Percentiles rank a stretch among this genome's conserved stretches.
phyloP scores from a whole-genome alignment of 2,797 vertebrate species.

The Apogon talboti region DNA sequence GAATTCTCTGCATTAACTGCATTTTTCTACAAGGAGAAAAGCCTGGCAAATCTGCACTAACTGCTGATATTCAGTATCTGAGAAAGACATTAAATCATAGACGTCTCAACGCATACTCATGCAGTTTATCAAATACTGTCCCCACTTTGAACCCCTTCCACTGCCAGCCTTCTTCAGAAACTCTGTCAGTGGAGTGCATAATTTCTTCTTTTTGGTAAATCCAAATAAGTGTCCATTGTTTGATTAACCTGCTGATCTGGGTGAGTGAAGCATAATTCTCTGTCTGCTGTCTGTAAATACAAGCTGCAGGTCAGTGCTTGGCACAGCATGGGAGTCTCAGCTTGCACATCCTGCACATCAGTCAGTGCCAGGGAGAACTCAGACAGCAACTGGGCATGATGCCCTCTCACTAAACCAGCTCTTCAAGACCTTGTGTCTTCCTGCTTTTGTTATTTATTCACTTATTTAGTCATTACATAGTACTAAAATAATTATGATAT shows the following conservation, averaged over 20 bases:
- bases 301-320: constrained; percentile 39
- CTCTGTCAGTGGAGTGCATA: constrained; percentile 60
- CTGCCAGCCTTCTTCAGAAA: constrained; percentile 32
- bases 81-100: neutral
- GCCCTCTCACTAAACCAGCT: constrained; percentile 35
- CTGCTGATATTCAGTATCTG: neutral
- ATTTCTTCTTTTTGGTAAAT: constrained; percentile 56
- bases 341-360: constrained; percentile 53
- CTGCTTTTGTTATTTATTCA: constrained; percentile 11
- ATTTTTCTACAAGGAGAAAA: neutral
- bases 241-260: constrained; percentile 74
- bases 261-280: constrained; percentile 39
- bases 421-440: constrained; percentile 32
- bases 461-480: neutral
- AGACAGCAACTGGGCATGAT: constrained; percentile 41
- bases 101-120: constrained; percentile 1
- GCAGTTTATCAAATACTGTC: constrained; percentile 2
- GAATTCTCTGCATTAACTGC: neutral
- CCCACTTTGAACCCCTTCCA: constrained; percentile 13
- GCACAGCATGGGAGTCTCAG: constrained; percentile 45
- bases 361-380: constrained; percentile 46
- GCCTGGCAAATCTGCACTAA: neutral
- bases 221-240: constrained; percentile 68
- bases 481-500: too few relatives aligned
- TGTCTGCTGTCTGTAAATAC: constrained; percentile 60